These are phyloP conservation scores for Theocolax elegans DNA, from an alignment of 1,140 invertebrate species.

Conservation along the genomic window DNA sequence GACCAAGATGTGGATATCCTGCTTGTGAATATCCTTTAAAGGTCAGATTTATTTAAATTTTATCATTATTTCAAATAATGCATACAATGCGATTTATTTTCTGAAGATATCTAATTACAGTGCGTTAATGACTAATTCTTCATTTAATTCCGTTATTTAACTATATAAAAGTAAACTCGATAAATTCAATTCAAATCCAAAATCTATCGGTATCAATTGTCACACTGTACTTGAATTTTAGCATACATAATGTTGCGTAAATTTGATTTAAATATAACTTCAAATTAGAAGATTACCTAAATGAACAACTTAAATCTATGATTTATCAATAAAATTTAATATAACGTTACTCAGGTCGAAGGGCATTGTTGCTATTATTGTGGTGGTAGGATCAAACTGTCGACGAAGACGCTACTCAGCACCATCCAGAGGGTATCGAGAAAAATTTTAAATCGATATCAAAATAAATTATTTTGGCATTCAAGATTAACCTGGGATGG, in stretches of 20 bases:
- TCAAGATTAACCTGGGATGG: slow-evolving; percentile 50
- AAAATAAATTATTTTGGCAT: slow-evolving; percentile 53
- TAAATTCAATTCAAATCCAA: no score
- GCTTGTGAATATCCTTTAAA: slow-evolving; percentile 56
- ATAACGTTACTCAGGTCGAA: slow-evolving; percentile 54
- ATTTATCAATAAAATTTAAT: not conserved
- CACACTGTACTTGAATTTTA: no score
- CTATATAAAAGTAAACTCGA: no score
- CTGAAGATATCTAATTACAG: no score
- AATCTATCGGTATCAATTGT: no score
- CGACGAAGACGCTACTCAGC: slow-evolving; percentile 40
- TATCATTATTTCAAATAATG: not conserved
- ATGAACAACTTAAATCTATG: no score
- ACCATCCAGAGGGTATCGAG: slow-evolving; percentile 44
- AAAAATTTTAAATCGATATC: slow-evolving; percentile 46
- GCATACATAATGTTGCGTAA: no score
- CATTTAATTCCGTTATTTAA: no score
- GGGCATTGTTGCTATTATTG: slow-evolving; percentile 64
- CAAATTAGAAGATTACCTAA: no score
- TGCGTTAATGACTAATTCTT: no score
- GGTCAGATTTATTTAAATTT: slow-evolving; percentile 46
- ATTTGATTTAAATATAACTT: no score
- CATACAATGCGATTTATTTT: no score
- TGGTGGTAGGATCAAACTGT: slow-evolving; percentile 52
- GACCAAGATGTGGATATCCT: slow-evolving; percentile 50